A percentile compares a stretch with the other conserved stretches of the same genome.
phyloP scores from a whole-genome alignment of 2,797 vertebrate genomes.

The Helicolenus hilgendorfi region DNA sequence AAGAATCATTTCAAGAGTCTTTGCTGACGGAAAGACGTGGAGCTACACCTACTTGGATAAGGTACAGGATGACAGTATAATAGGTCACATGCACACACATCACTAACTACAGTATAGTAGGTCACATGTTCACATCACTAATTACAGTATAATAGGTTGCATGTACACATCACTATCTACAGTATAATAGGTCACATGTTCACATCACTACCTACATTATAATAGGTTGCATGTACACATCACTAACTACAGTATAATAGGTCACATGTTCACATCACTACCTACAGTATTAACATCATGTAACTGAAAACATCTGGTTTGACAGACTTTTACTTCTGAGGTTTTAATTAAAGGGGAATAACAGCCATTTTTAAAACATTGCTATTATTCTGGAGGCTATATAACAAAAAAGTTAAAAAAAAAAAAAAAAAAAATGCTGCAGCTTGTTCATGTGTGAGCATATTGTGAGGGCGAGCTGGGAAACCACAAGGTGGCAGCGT shows the following conservation, averaged over 20 bases:
- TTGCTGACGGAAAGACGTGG: constrained; percentile 98
- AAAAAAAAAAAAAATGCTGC: no score
- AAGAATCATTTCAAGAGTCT: constrained; percentile 94
- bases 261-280: neutral
- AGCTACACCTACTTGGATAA: constrained; percentile 99
- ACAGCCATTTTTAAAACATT: no score
- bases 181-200: neutral
- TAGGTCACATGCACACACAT: neutral
- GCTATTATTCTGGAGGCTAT: no score
- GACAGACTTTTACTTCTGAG: neutral
- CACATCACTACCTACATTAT: neutral
- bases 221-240: neutral
- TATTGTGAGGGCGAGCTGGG: no score
- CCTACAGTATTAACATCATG: neutral
- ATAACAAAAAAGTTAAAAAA: neutral
- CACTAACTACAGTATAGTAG: neutral
- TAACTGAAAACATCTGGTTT: neutral
- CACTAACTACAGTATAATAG: neutral
- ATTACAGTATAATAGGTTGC: no score
- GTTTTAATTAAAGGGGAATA: neutral
- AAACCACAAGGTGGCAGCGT: no score
- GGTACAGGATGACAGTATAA: constrained; percentile 83
- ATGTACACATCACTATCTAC: neutral
- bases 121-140: neutral
- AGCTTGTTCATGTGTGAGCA: no score